Evolutionary conservation across 2,797 vertebrate species (phyloP), one percentile per base, ranked within the genome.

Genomic region (Catostomus latipinnis): DNA sequence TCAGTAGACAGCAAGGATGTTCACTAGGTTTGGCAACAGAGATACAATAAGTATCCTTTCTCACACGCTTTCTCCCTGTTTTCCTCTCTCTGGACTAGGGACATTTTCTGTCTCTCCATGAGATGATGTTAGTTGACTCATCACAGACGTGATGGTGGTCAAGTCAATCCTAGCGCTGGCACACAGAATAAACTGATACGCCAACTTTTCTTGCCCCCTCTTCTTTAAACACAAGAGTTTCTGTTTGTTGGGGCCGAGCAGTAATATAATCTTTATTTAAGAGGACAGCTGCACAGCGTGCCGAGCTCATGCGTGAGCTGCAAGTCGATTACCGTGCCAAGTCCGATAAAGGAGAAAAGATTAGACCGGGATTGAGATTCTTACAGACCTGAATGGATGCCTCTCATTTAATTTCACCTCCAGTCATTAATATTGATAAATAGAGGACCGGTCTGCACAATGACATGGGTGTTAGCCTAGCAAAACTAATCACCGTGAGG

Each of bases 181-280:
- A 67, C 65, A 66, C 53, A n/a, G 77, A 62, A 78, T 46, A 22
- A 12, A 45, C 72, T 57, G 63, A 67, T 67, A 65, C 73, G 16
- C 67, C 60, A 34, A 34, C 74, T 43, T 34, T 46, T 56, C 66
- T 65, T 60, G 8, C 73, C 46, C 81, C 72, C 18, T 54, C 73
- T 73, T 14, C 66, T 65, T 79, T 50, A 74, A 72, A 81, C 66
- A 86, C 85, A 85, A 86, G 81, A 72, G 76, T 62, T 74, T 83
- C 81, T 86, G 85, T 86, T 85, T 68, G 53, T 43, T 50, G 16
- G 82, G 65, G 78, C 66, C 34, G 14, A 76, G 81, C 65, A 71
- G 56, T 82, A 89, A 89, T 88, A 89, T 72, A 86, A 85, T 80
- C 81, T 82, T 84, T 85, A 82, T 87, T 86, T 86, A 83, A 87